Conservation (phyloP, 2,797 vertebrate genomes). For the Iguana delicatissima region DNA sequence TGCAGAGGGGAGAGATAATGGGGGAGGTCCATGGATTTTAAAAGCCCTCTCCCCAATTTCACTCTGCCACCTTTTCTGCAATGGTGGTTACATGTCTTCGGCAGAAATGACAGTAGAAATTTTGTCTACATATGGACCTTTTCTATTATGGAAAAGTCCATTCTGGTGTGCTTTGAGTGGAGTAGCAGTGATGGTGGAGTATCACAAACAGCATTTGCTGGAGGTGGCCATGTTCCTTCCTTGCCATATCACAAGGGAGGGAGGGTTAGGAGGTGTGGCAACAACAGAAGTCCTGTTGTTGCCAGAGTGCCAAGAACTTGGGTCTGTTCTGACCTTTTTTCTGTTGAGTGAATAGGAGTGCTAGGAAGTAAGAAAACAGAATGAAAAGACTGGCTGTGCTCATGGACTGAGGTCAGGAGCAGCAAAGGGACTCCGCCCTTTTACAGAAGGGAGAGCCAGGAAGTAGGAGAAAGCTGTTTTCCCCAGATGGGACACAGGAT, state of each 20-base stretch:
- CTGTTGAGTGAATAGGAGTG: background rate
- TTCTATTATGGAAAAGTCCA: background rate
- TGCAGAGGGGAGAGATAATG: background rate
- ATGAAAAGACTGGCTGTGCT: background rate
- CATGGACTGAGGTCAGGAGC: background rate
- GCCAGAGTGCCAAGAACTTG: background rate
- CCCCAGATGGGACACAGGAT: background rate
- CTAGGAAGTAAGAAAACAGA: background rate
- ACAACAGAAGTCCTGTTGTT: background rate
- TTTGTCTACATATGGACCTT: background rate
- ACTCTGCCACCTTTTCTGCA: background rate
- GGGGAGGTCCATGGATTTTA: background rate
- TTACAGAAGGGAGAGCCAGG: background rate
- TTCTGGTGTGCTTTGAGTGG: background rate
- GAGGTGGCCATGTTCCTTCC: background rate
- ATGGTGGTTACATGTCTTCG: background rate
- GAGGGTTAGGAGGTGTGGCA: background rate
- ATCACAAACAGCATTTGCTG: background rate
- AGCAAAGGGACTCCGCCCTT: background rate
- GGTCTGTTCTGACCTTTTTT: background rate
- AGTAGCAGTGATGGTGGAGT: no score
- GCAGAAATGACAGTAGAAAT: background rate
- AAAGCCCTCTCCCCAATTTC: no score
- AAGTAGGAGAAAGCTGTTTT: background rate
- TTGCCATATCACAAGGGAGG: background rate